Conservation (phyloP, 2,888 invertebrate genomes). For the Acanthopleura granulata region DNA sequence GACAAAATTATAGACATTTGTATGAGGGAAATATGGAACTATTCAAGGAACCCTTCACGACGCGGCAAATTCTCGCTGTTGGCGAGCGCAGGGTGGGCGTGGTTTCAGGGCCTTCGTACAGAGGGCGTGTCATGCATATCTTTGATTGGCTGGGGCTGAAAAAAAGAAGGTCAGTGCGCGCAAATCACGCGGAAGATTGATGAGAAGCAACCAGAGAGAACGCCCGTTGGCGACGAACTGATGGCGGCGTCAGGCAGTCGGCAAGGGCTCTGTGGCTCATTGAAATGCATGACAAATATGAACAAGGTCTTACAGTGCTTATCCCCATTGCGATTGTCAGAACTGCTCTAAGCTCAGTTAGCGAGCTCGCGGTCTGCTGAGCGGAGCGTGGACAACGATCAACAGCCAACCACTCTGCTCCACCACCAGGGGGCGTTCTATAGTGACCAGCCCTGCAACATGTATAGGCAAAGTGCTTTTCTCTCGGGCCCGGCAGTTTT, state of each 20-base stretch:
- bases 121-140: not conserved
- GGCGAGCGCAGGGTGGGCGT: not conserved
- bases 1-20: too few relatives aligned
- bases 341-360: too few relatives aligned
- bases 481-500: too few relatives aligned
- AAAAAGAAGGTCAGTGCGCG: not conserved
- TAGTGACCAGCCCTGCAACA: too few relatives aligned
- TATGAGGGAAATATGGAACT: too few relatives aligned
- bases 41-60: too few relatives aligned
- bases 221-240: not conserved
- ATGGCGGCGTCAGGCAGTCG: constrained; percentile 1
- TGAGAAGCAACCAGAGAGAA: not conserved
- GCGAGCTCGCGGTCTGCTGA: too few relatives aligned
- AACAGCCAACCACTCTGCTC: too few relatives aligned
- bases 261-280: not conserved
- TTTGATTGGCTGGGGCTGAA: not conserved
- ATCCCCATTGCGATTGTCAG: not conserved
- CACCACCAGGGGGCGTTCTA: too few relatives aligned
- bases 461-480: too few relatives aligned
- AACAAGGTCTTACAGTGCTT: not conserved
- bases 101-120: not conserved
- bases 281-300: constrained; percentile 8
- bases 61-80: too few relatives aligned
- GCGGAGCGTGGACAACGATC: too few relatives aligned
- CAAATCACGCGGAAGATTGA: not conserved